phyloP scores from a whole-genome alignment of 92 coral and sea anemone species.

The Plumapathes pennacea region DNA sequence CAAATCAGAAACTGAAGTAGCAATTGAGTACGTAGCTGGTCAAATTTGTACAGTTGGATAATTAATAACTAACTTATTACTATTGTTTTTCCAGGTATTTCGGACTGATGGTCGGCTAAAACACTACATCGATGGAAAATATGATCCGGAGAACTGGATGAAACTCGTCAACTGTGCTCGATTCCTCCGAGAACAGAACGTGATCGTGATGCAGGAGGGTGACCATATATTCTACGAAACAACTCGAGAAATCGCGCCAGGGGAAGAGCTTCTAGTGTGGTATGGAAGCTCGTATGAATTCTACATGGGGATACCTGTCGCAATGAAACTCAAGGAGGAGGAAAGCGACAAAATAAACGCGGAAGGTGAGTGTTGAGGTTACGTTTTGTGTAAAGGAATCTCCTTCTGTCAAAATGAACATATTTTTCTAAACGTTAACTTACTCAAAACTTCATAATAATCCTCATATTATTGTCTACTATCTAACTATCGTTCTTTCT shows the following conservation, averaged over 20 bases:
- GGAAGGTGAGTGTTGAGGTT: not conserved
- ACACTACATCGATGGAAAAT: constrained; percentile 78
- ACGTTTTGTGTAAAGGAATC: not conserved
- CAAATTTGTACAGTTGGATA: no score
- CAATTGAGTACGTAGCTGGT: no score
- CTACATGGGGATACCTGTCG: constrained; percentile 91
- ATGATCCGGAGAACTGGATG: constrained; percentile 92
- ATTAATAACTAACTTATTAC: not conserved
- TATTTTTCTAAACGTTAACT: no score
- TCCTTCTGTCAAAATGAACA: not conserved
- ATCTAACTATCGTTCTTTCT: no score
- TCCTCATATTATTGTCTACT: no score
- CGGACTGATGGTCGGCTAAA: constrained; percentile 69
- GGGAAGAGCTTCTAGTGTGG: constrained; percentile 93
- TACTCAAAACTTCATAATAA: no score
- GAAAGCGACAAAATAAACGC: constrained; percentile 11
- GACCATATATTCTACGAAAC: constrained; percentile 86
- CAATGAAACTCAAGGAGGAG: constrained; percentile 53
- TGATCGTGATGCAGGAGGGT: constrained; percentile 88
- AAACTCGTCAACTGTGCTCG: constrained; percentile 86
- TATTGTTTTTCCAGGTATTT: constrained; percentile 25
- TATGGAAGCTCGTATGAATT: constrained; percentile 84
- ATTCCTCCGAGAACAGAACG: constrained; percentile 74
- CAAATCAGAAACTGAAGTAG: no score
- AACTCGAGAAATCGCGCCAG: constrained; percentile 64